Percentiles rank a stretch among this genome's conserved stretches.
These are phyloP conservation scores for Nasonia oneida DNA, from an alignment of 2,888 invertebrate species.

Conservation along the genomic window DNA sequence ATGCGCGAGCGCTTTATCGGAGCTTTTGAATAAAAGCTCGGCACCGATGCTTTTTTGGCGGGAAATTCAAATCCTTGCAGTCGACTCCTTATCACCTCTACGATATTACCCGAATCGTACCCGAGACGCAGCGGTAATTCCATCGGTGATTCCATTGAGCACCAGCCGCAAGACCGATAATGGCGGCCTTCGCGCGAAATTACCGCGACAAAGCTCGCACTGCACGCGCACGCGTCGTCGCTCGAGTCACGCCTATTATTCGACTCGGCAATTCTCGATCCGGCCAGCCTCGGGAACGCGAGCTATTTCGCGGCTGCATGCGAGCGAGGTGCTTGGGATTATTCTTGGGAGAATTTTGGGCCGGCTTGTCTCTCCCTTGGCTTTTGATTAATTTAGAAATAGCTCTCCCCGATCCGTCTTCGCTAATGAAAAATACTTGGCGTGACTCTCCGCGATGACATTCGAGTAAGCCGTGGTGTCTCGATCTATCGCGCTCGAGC, in stretches of 20 bases:
- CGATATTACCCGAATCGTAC: too few relatives aligned
- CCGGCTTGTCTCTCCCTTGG: not conserved
- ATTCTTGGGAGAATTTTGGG: slow-evolving; percentile 21
- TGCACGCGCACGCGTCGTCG: not conserved
- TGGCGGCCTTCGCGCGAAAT: slow-evolving; percentile 11
- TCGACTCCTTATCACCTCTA: too few relatives aligned
- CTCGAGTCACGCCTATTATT: slow-evolving; percentile 13
- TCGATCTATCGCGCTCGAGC: not conserved
- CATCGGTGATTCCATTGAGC: slow-evolving; percentile 17
- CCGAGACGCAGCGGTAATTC: slow-evolving; percentile 12
- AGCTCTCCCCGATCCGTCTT: not conserved
- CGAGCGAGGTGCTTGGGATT: not conserved
- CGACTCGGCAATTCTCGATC: slow-evolving; percentile 4
- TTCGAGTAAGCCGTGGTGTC: not conserved
- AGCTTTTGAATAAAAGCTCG: not conserved
- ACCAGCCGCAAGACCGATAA: not conserved
- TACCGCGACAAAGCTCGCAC: not conserved
- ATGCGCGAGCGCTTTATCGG: not conserved
- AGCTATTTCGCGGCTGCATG: slow-evolving; percentile 15
- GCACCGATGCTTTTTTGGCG: too few relatives aligned
- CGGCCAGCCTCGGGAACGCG: not conserved
- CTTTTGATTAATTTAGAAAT: slow-evolving; percentile 3
- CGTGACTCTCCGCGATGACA: not conserved
- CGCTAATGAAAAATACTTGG: not conserved
- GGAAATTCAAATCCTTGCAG: too few relatives aligned